Percentiles rank a stretch among this genome's conserved stretches.
Conservation (phyloP, 2,113 vertebrate species). For the Oriolus oriolus region DNA sequence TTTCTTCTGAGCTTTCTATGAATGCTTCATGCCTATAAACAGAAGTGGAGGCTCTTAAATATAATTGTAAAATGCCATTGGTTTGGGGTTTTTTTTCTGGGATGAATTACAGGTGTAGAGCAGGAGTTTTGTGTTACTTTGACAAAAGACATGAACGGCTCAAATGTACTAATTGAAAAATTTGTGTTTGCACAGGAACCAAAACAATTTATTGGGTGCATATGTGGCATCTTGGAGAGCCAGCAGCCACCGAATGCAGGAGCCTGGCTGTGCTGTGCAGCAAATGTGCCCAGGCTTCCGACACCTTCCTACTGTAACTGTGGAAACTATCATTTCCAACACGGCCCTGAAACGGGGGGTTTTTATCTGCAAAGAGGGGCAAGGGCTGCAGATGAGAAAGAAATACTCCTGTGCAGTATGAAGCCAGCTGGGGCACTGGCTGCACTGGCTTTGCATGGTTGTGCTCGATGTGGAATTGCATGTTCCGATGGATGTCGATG, state of each 20-base stretch:
- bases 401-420: background rate
- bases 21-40: background rate
- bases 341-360: background rate
- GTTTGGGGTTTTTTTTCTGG: background rate
- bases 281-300: background rate
- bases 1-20: background rate
- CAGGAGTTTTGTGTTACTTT: background rate
- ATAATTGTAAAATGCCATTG: background rate
- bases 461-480: background rate
- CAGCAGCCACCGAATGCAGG: background rate
- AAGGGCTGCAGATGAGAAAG: background rate
- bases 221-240: background rate
- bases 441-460: background rate
- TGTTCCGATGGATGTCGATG: background rate
- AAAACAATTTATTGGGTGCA: background rate
- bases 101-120: background rate
- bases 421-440: background rate
- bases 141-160: background rate
- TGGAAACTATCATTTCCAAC: background rate
- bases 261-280: background rate
- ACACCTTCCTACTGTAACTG: slow-evolving; percentile 21
- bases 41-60: background rate
- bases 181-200: background rate
- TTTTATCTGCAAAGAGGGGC: background rate
- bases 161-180: background rate